Evolutionary conservation across 2,888 invertebrate species (phyloP), one percentile per base, ranked within the genome.

Genomic region (Tromatobia lineatoria): DNA sequence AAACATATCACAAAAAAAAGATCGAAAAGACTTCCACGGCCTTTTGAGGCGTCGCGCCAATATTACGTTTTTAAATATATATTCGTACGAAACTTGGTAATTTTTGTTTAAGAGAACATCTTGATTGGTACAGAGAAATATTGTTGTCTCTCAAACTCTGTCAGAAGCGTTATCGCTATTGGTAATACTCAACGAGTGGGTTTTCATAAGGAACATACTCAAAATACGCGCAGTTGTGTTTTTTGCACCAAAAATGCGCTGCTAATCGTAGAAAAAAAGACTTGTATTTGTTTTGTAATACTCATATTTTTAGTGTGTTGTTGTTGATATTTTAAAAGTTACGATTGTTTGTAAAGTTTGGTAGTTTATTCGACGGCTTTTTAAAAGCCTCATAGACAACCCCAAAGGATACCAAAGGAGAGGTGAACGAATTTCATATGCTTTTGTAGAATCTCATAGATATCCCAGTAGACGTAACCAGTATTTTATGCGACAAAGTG

Each of bases 1-100:
- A 75, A 70, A 70, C 67, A 82, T 78, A 80, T 71, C 75, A 75
- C 47, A 70, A 71, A 42, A 34, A 59, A 42, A 61, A 61, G 42
- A 34, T 34, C 18, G 34, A 61, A 61, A 47, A 83, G 75, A 80
- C 75, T 73, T 73, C 67, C 52, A 76, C 38, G 59, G 45, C 52
- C 61, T 38, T 66, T 57, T 25, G 47, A 69, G 69, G 34, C 45
- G 20, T 15, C 47, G 73, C 74, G 74, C 67, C 80, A 80, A 80
- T 47, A 47, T 59, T 59, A 20, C 1, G 64, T 71, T 11, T 47
- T 69, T 42, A 7, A 38, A n/a, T 20, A 29, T 45, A 23, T 11
- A 70, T 34, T 67, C 23, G n/a, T 13, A 38, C 29, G 7, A 71
- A 66, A 57, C 34, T 42, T 34, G 47, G 25, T 42, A 64, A 50